Percentiles rank a stretch among this genome's conserved stretches.
Evolutionary conservation across 1,140 invertebrate species (phyloP).

Genomic region (Dendrolimus kikuchii): DNA sequence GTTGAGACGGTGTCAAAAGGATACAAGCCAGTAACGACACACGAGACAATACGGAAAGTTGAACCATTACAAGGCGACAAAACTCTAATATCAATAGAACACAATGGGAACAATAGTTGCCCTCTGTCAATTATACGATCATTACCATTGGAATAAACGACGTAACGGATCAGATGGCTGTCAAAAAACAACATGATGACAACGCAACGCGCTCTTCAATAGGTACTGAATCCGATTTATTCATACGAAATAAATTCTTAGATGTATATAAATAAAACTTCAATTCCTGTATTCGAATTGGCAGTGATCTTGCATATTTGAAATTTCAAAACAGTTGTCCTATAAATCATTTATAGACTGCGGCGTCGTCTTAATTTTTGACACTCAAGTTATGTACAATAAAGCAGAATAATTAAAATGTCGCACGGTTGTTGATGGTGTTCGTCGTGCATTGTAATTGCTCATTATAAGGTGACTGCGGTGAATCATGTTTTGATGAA

Average conservation of each 20-base stretch:
- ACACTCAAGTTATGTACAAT: constrained; percentile 40
- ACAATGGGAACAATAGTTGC: constrained; percentile 70
- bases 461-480: too few species aligned
- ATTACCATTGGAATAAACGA: constrained; percentile 69
- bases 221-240: constrained; percentile 11
- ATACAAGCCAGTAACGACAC: constrained; percentile 43
- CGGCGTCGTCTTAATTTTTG: constrained; percentile 39
- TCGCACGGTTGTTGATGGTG: not conserved
- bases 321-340: constrained; percentile 36
- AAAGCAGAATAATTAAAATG: constrained; percentile 37
- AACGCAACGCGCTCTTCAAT: constrained; percentile 19
- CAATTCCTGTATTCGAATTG: constrained; percentile 6
- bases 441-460: too few species aligned
- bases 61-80: constrained; percentile 67
- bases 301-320: constrained; percentile 42
- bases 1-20: constrained; percentile 39
- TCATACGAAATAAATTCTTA: constrained; percentile 27
- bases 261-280: constrained; percentile 17
- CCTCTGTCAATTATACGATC: constrained; percentile 70
- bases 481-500: too few species aligned
- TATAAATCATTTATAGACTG: constrained; percentile 57
- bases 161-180: constrained; percentile 57
- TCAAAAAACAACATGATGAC: constrained; percentile 52
- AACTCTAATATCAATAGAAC: constrained; percentile 65
- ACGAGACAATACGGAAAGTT: constrained; percentile 55